These are phyloP conservation scores for Antennarius maculatus DNA, from an alignment of 2,797 vertebrate genomes.

Conservation along the genomic window DNA sequence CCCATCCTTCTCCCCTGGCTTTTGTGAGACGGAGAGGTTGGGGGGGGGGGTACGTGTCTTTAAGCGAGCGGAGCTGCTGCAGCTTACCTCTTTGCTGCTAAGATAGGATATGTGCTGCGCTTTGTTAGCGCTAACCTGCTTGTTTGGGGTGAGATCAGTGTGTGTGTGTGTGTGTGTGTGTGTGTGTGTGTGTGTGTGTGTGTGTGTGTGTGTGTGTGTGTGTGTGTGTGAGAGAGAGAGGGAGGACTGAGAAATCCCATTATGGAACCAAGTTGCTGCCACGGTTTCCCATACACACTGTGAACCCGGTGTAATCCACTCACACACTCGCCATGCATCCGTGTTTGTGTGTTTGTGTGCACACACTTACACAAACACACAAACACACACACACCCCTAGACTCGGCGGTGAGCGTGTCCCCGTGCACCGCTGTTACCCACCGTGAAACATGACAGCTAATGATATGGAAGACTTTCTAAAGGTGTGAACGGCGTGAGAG, in stretches of 20 bases:
- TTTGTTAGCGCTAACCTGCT: constrained; percentile 78
- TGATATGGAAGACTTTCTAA: constrained; percentile 76
- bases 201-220: constrained; percentile 50
- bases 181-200: constrained; percentile 48
- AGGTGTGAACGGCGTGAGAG: constrained; percentile 53
- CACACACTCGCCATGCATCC: constrained; percentile 73
- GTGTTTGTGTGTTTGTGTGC: constrained; percentile 47
- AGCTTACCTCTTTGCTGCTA: constrained; percentile 70
- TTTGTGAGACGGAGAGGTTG: constrained; percentile 62
- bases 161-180: constrained; percentile 52
- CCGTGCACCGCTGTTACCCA: constrained; percentile 70
- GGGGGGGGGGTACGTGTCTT: constrained; percentile 68
- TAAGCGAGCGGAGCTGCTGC: constrained; percentile 71
- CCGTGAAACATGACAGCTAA: constrained; percentile 84
- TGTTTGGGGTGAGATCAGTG: constrained; percentile 72
- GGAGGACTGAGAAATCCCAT: constrained; percentile 81
- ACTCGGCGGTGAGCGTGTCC: constrained; percentile 70
- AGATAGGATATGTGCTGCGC: constrained; percentile 72
- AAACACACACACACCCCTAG: constrained; percentile 50
- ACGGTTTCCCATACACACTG: constrained; percentile 74
- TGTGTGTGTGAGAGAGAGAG: constrained; percentile 42
- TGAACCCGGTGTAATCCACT: constrained; percentile 82
- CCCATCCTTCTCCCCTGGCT: constrained; percentile 37
- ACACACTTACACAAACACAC: constrained; percentile 34
- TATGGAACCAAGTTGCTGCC: constrained; percentile 77